phyloP scores from a whole-genome alignment of 2,797 vertebrate species.

The Hydrolagus colliei region DNA sequence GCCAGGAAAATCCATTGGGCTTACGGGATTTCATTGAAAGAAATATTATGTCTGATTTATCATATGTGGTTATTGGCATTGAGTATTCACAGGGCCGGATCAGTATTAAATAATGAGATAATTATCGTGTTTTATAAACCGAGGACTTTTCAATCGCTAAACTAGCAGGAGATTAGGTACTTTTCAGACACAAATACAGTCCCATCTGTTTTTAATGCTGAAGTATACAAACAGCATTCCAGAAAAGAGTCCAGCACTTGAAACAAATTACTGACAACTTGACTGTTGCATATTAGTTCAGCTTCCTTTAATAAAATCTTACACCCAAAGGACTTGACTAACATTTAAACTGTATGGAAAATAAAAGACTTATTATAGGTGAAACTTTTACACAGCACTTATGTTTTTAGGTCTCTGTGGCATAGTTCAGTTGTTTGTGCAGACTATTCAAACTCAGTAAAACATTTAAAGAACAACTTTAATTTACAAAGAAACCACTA shows the following conservation, averaged over 20 bases:
- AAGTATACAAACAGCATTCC: conserved; percentile 26
- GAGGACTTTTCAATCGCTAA: conserved; percentile 15
- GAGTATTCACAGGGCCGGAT: conserved; percentile 12
- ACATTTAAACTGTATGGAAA: conserved; percentile 11
- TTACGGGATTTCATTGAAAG: background rate
- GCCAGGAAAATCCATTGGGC: too few species aligned
- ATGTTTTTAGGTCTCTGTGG: conserved; percentile 30
- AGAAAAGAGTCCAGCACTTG: conserved; percentile 24
- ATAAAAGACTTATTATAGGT: conserved; percentile 25
- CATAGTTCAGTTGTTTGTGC: conserved; percentile 28
- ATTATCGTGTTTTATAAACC: conserved; percentile 13
- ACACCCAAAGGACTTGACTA: background rate
- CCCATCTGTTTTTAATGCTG: conserved; percentile 29
- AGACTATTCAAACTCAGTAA: conserved; percentile 69
- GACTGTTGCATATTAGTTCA: conserved; percentile 18
- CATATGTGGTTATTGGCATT: background rate
- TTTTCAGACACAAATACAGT: conserved; percentile 30
- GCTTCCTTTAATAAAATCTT: conserved; percentile 29
- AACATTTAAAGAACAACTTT: conserved; percentile 87
- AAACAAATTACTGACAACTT: conserved; percentile 24
- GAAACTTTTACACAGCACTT: background rate
- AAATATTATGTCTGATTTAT: background rate
- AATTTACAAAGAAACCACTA: conserved; percentile 92
- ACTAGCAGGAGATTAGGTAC: conserved; percentile 19
- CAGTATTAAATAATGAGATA: conserved; percentile 8